Percentiles rank a stretch among this genome's conserved stretches.
Conservation (phyloP, 1,140 invertebrate species). For the Drosophila lini region DNA sequence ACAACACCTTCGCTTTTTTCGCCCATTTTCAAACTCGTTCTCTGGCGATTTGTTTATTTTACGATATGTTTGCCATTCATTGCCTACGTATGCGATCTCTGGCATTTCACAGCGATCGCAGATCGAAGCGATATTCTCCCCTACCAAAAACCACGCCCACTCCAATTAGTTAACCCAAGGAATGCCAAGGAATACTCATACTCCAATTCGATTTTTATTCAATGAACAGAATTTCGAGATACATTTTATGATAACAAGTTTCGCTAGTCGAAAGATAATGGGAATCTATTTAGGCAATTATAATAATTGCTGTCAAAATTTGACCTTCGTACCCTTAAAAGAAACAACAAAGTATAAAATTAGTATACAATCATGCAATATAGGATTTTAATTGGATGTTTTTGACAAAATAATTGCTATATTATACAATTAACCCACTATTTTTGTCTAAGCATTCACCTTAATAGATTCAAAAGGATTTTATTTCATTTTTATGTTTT, state of each 20-base stretch:
- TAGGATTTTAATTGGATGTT: constrained; percentile 5
- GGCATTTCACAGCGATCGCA: constrained; percentile 62
- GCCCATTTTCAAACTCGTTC: constrained; percentile 68
- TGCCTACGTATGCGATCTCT: constrained; percentile 50
- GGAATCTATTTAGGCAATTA: background rate
- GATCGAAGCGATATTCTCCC: constrained; percentile 22
- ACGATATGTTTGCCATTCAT: constrained; percentile 63
- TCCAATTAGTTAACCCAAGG: constrained; percentile 42
- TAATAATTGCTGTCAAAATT: background rate
- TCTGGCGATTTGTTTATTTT: constrained; percentile 73
- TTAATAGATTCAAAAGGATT: too few relatives aligned
- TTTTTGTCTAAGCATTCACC: too few relatives aligned
- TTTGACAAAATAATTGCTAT: constrained; percentile 2
- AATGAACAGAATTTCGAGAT: background rate
- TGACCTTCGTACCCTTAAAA: background rate
- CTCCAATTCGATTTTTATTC: background rate
- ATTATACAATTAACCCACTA: background rate
- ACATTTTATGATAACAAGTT: background rate
- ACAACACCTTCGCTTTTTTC: constrained; percentile 78
- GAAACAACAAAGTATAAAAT: background rate
- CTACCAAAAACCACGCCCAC: constrained; percentile 49
- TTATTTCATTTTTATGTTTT: too few relatives aligned
- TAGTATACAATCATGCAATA: background rate
- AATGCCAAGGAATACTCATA: background rate
- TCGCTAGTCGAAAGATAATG: background rate